Conservation (phyloP, 2,888 invertebrate genomes). For the Petrophora chlorosata region DNA sequence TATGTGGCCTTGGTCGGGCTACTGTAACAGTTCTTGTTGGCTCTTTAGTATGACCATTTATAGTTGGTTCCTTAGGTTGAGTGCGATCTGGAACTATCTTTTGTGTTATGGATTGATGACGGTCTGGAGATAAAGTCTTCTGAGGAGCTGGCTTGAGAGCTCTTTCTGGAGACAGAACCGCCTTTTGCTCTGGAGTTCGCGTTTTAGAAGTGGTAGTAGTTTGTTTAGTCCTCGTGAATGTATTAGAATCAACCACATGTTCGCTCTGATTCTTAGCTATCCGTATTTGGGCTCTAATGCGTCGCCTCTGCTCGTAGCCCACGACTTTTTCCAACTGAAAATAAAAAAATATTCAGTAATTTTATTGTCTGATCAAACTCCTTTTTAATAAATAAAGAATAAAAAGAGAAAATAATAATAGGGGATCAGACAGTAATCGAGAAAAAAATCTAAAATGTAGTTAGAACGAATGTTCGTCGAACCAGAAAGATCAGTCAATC, state of each 20-base stretch:
- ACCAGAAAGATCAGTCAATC: too few relatives aligned
- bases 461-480: too few relatives aligned
- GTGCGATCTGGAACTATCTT: slow-evolving; percentile 39
- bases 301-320: slow-evolving; percentile 90
- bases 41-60: slow-evolving; percentile 61
- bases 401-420: too few relatives aligned
- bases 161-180: slow-evolving; percentile 50
- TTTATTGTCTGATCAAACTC: too few relatives aligned
- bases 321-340: slow-evolving; percentile 88
- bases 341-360: too few relatives aligned
- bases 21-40: slow-evolving; percentile 41
- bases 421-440: too few relatives aligned
- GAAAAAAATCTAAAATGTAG: neutral
- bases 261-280: slow-evolving; percentile 86
- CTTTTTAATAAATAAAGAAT: too few relatives aligned
- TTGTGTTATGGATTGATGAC: slow-evolving; percentile 45
- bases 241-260: slow-evolving; percentile 45
- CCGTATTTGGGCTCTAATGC: slow-evolving; percentile 90
- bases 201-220: slow-evolving; percentile 45
- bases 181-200: slow-evolving; percentile 53
- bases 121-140: slow-evolving; percentile 56
- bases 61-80: slow-evolving; percentile 42
- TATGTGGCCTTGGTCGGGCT: slow-evolving; percentile 51
- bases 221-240: slow-evolving; percentile 52
- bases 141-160: slow-evolving; percentile 43